Evolutionary conservation across 2,797 vertebrate species (phyloP).

Genomic region (Monodelphis domestica): DNA sequence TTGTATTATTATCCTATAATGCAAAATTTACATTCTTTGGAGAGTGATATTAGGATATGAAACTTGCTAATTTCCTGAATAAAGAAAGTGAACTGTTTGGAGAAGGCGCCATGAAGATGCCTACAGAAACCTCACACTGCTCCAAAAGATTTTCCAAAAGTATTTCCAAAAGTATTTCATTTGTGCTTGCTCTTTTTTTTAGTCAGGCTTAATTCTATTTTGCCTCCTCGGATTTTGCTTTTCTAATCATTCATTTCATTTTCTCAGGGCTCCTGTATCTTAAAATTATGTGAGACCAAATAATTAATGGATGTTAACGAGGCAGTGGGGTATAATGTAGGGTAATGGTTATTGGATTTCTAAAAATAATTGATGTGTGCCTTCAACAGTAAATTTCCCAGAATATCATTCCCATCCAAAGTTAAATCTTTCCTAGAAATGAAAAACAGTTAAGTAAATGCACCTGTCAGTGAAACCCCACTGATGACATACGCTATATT

Average conservation of each 20-base stretch:
- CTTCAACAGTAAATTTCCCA: background rate
- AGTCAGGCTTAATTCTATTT: background rate
- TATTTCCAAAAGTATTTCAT: too few relatives aligned
- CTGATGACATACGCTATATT: background rate
- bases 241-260: background rate
- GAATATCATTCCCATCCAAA: background rate
- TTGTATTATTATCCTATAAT: too few relatives aligned
- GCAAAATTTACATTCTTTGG: too few relatives aligned
- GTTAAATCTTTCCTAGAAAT: background rate
- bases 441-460: background rate
- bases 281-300: background rate
- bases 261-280: background rate
- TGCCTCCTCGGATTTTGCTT: background rate
- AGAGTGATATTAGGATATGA: too few relatives aligned
- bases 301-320: background rate
- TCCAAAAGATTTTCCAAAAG: too few relatives aligned
- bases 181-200: background rate
- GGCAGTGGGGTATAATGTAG: background rate
- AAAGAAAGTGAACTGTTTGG: too few relatives aligned
- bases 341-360: background rate
- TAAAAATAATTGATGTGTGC: background rate
- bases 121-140: too few relatives aligned
- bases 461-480: background rate
- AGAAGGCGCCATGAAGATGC: too few relatives aligned
- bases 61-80: too few relatives aligned